Base-by-base conservation (phyloP, 2,113 vertebrate species). In the Sinocyclocheilus anophthalmus region DNA sequence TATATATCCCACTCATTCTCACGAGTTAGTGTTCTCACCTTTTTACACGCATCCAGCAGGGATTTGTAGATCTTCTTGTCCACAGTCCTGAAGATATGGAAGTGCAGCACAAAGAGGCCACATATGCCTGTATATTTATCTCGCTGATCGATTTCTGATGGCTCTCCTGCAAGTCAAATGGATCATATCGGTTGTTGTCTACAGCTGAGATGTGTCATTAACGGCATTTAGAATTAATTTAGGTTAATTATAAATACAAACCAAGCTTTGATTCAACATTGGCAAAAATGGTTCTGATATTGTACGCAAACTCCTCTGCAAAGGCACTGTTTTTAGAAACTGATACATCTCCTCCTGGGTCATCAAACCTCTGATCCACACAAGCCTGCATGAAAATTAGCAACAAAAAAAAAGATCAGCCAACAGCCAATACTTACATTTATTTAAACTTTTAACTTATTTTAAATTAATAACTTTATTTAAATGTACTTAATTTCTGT, bases 51-150 rank as follows among this genome's bases (percentile, higher is more conserved):
- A 63, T 99, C 98, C 81, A 99, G 90, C 73, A 99, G 93, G 0
- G 96, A 93, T 91, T 98, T 99, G 92, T 96, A 99, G 89, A 99
- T 92, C 91, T 97, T 99, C 93, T 99, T 99, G 94, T 99, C 98
- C 14, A 99, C 86, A 6, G 95, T 95, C 76, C 97, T 95, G 93
- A 99, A 99, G 91, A 99, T 98, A 65, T 99, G 97, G 93, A 99
- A 99, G 92, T 99, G 96, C 88, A 99, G 92, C n/a, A 97, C 97
- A 85, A 97, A 99, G 39, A 99, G 97, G 26, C 96, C 94, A 90
- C 98, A 99, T 83, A 99, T 92, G 0, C 95, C 96, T 42, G 97
- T 95, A 0, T 98, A 99, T 88, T 98, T 98, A 88, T 99, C 97
- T 90, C 98, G 95, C 95, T 99, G 98, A 91, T 99, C 98, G 76